Evolutionary conservation across 1,140 invertebrate genomes (phyloP).

Genomic region (Trachymyrmex septentrionalis): DNA sequence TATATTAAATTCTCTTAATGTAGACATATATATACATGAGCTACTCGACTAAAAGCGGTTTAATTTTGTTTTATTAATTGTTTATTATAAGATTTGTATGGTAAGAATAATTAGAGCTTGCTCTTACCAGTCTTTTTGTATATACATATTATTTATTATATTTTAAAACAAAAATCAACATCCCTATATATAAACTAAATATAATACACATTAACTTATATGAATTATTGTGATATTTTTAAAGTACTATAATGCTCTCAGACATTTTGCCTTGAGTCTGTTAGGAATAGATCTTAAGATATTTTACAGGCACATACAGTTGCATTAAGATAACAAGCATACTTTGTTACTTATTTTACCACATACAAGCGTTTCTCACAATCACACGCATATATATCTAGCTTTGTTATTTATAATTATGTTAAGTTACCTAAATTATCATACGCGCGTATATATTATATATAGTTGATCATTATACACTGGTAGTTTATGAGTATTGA

Average conservation of each 20-base stretch:
- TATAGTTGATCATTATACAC: constrained; percentile 38
- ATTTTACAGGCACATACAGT: constrained; percentile 54
- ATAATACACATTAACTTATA: constrained; percentile 77
- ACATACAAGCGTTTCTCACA: constrained; percentile 46
- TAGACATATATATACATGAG: neutral
- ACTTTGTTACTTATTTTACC: constrained; percentile 14
- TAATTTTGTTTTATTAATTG: neutral
- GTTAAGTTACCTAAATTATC: constrained; percentile 50
- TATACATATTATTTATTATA: constrained; percentile 70
- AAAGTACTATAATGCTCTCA: constrained; percentile 29
- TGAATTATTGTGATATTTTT: constrained; percentile 25
- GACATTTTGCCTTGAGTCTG: constrained; percentile 25
- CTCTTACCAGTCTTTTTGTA: constrained; percentile 29
- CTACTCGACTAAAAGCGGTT: neutral
- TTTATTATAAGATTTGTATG: constrained; percentile 11
- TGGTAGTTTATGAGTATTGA: constrained; percentile 68
- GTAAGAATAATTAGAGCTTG: constrained; percentile 25
- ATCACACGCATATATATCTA: constrained; percentile 17
- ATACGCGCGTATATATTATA: constrained; percentile 48
- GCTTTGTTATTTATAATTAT: constrained; percentile 18
- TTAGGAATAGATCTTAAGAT: constrained; percentile 63
- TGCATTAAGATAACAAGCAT: constrained; percentile 34
- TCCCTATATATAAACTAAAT: constrained; percentile 70
- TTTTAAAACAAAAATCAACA: constrained; percentile 77
- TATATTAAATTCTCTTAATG: constrained; percentile 14